Percentiles rank a stretch among this genome's conserved stretches.
phyloP scores from a whole-genome alignment of 2,797 vertebrate genomes.

The Thalassophryne amazonica region DNA sequence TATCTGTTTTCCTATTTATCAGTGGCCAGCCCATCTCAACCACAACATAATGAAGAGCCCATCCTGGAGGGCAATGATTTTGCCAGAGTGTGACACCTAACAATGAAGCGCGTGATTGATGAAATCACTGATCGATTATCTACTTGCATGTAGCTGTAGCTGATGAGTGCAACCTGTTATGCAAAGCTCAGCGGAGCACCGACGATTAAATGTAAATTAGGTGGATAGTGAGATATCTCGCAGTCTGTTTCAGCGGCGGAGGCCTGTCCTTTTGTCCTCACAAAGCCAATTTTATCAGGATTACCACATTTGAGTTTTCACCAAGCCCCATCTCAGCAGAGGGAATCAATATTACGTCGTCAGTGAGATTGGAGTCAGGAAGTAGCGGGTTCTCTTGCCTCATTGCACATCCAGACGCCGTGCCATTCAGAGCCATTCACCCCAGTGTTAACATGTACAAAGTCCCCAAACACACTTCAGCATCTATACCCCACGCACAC shows the following conservation, averaged over 20 bases:
- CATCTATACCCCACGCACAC: neutral
- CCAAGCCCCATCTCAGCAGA: conserved; percentile 44
- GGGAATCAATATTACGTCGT: conserved; percentile 70
- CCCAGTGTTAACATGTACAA: neutral
- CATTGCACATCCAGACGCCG: conserved; percentile 68
- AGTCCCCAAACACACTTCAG: neutral
- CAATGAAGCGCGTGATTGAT: conserved; percentile 66
- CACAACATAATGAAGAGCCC: conserved; percentile 32
- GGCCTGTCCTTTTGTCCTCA: conserved; percentile 53
- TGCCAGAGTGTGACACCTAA: conserved; percentile 57
- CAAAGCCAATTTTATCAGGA: conserved; percentile 46
- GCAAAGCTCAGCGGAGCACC: conserved; percentile 53
- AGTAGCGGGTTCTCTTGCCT: conserved; percentile 70
- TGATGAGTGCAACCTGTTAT: conserved; percentile 67
- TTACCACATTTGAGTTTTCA: conserved; percentile 67
- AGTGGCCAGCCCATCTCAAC: conserved; percentile 34
- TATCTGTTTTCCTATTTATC: conserved; percentile 53
- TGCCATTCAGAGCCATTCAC: conserved; percentile 60
- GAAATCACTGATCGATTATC: conserved; percentile 69
- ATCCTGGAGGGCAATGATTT: conserved; percentile 52
- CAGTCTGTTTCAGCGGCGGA: conserved; percentile 15
- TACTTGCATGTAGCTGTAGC: conserved; percentile 65
- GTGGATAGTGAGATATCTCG: conserved; percentile 39
- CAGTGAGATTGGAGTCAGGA: conserved; percentile 59
- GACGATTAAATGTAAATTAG: conserved; percentile 74